A percentile compares a stretch with the other conserved stretches of the same genome.
Conservation (phyloP, 2,113 vertebrate genomes). For the Heptranchias perlo region DNA sequence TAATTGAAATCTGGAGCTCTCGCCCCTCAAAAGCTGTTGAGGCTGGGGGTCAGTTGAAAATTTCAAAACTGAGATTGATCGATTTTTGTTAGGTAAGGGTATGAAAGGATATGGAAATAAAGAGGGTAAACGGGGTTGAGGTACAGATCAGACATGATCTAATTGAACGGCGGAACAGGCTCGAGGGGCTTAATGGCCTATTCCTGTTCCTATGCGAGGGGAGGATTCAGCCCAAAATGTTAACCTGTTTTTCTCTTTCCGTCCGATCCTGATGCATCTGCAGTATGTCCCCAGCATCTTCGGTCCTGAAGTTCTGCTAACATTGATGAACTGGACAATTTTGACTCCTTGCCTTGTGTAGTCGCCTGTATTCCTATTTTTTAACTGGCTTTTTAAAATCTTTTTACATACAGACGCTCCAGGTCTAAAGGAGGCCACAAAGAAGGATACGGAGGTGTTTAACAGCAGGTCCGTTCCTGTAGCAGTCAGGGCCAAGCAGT, state of each 20-base stretch:
- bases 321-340: background rate
- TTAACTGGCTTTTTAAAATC: background rate
- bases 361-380: background rate
- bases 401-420: constrained; percentile 65
- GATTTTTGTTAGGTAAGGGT: too few species aligned
- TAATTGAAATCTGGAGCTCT: too few species aligned
- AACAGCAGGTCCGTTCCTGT: constrained; percentile 71
- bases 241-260: background rate
- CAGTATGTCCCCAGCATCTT: background rate
- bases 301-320: background rate
- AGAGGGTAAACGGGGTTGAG: too few species aligned
- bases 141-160: too few species aligned
- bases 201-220: too few species aligned
- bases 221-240: background rate
- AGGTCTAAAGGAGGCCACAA: constrained; percentile 57
- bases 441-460: constrained; percentile 62
- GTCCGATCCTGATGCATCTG: background rate
- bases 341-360: background rate
- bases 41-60: too few species aligned
- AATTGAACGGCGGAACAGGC: too few species aligned
- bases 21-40: too few species aligned
- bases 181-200: too few species aligned
- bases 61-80: too few species aligned
- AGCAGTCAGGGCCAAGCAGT: constrained; percentile 68
- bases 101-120: too few species aligned